A percentile compares a stretch with the other conserved stretches of the same genome.
phyloP scores from a whole-genome alignment of 2,888 invertebrate genomes.

The Sinelater perroti region DNA sequence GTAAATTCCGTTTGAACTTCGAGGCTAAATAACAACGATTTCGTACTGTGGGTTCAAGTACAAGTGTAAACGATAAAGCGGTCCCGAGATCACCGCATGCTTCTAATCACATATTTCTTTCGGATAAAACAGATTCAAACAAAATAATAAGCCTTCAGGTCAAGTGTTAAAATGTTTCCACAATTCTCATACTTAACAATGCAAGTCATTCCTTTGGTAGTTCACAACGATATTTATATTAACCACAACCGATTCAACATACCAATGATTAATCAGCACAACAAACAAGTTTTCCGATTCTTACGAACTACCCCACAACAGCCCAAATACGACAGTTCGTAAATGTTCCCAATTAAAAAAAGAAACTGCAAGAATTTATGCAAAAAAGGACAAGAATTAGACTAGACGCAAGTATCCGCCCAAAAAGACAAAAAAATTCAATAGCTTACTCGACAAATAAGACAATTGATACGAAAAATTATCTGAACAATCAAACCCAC shows the following conservation, averaged over 20 bases:
- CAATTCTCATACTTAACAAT: not conserved
- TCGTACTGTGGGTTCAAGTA: not conserved
- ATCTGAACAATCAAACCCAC: not conserved
- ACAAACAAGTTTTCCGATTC: too few relatives aligned
- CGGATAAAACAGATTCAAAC: not conserved
- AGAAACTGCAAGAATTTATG: not conserved
- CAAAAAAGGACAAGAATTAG: not conserved
- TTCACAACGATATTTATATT: not conserved
- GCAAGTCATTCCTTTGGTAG: not conserved
- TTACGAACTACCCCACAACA: not conserved
- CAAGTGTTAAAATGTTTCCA: not conserved
- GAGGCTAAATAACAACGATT: too few relatives aligned
- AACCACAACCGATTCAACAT: not conserved
- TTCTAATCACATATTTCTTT: slow-evolving; percentile 5
- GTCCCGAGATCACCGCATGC: not conserved
- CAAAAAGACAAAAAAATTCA: not conserved
- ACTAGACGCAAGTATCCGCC: not conserved
- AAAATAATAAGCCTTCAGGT: not conserved
- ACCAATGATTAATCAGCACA: not conserved
- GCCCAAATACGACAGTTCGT: not conserved
- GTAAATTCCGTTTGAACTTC: too few relatives aligned
- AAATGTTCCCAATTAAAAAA: not conserved
- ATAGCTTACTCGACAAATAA: not conserved
- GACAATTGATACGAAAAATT: slow-evolving; percentile 3
- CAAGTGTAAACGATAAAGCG: slow-evolving; percentile 3